A percentile compares a stretch with the other conserved stretches of the same genome.
Evolutionary conservation across 1,140 invertebrate species (phyloP).

Genomic region (Drosophila tsacasi): DNA sequence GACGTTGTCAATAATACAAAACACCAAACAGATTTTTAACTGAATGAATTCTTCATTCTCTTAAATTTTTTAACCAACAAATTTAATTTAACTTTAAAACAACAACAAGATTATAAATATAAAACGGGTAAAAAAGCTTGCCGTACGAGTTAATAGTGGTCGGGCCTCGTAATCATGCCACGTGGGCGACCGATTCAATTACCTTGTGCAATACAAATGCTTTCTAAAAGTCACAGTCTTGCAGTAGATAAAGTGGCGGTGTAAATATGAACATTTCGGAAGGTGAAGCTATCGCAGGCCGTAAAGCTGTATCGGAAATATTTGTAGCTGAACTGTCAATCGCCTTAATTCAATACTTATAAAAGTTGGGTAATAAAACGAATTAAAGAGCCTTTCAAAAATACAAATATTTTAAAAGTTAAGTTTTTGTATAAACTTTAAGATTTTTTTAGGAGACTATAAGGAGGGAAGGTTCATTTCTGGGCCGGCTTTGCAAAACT

Average conservation of each 20-base stretch:
- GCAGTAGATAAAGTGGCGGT: not conserved
- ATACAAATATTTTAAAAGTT: not conserved
- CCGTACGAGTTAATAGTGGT: too few species aligned
- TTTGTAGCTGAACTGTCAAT: not conserved
- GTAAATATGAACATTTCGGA: constrained; percentile 6
- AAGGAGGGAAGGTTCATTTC: not conserved
- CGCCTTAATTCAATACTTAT: not conserved
- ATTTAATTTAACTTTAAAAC: too few species aligned
- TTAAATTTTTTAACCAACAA: too few species aligned
- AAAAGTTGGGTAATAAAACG: not conserved
- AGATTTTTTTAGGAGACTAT: not conserved
- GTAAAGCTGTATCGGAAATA: not conserved
- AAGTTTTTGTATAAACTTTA: not conserved
- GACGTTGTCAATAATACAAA: too few species aligned
- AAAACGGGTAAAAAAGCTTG: too few species aligned
- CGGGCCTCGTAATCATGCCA: too few species aligned
- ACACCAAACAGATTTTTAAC: too few species aligned
- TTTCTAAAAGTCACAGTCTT: not conserved
- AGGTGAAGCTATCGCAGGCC: not conserved
- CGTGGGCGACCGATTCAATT: not conserved
- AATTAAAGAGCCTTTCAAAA: not conserved
- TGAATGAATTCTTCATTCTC: too few species aligned
- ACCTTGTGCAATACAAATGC: not conserved
- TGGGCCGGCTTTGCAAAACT: too few species aligned
- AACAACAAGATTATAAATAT: too few species aligned